phyloP scores from a whole-genome alignment of 2,113 vertebrate genomes.

The Kryptolebias marmoratus region DNA sequence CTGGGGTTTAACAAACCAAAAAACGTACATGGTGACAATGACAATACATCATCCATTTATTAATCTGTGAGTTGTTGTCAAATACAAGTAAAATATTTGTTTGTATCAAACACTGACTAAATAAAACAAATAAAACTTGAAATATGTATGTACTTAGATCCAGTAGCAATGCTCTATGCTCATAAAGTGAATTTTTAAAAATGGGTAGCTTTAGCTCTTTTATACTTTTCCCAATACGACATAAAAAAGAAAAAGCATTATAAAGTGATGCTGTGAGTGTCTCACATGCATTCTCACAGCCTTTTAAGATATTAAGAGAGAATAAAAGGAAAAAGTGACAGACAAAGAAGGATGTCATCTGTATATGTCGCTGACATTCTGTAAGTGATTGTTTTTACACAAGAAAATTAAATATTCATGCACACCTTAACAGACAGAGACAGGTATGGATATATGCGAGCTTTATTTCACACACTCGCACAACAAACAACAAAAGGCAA shows the following conservation, averaged over 20 bases:
- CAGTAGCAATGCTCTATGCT: too few species aligned
- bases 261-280: neutral
- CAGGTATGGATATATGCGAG: constrained; percentile 30
- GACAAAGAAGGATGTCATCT: neutral
- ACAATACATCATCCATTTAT: too few species aligned
- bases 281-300: neutral
- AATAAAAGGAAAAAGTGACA: neutral
- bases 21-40: too few species aligned
- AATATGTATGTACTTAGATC: too few species aligned
- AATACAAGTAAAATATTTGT: too few species aligned
- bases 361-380: constrained; percentile 9
- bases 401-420: constrained; percentile 35
- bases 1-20: neutral
- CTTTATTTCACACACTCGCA: constrained; percentile 9
- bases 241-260: neutral
- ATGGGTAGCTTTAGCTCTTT: too few species aligned
- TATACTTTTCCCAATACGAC: too few species aligned
- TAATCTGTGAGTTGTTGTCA: too few species aligned
- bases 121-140: too few species aligned
- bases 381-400: constrained; percentile 14
- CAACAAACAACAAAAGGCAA: constrained; percentile 65
- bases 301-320: neutral
- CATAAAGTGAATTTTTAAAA: too few species aligned
- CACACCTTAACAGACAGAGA: constrained; percentile 23
- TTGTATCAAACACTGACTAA: too few species aligned